Percentiles rank a stretch among this genome's conserved stretches.
Evolutionary conservation across 2,797 vertebrate species (phyloP).

Genomic region (Sebastes nivosus): DNA sequence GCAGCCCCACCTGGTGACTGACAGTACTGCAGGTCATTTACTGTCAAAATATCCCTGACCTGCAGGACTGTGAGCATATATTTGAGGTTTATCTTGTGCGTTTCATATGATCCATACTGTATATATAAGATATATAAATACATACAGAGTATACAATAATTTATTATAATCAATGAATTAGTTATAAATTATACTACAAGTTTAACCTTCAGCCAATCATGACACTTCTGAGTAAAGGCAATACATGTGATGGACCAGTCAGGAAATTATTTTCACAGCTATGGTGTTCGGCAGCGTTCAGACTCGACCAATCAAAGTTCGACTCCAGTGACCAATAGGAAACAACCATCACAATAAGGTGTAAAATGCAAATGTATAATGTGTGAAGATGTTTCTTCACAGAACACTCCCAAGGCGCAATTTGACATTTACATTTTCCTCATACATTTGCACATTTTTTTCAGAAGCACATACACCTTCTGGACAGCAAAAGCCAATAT

Average conservation of each 20-base stretch:
- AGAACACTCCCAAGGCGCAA: background rate
- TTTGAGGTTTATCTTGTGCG: background rate
- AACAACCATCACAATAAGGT: background rate
- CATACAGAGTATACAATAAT: background rate
- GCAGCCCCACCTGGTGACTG: slow-evolving; percentile 56
- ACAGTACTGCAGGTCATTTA: slow-evolving; percentile 34
- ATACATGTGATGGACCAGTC: background rate
- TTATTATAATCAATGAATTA: background rate
- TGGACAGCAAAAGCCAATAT: background rate
- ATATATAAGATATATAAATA: background rate
- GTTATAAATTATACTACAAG: background rate
- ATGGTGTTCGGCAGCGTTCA: background rate
- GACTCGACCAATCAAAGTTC: background rate
- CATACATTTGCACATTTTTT: slow-evolving; percentile 26
- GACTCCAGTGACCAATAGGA: background rate
- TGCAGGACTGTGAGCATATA: background rate
- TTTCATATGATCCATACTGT: background rate
- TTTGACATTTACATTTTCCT: slow-evolving; percentile 16
- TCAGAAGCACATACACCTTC: background rate
- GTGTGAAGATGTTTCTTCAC: slow-evolving; percentile 23
- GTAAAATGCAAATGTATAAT: slow-evolving; percentile 6
- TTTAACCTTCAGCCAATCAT: background rate
- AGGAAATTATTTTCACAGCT: background rate
- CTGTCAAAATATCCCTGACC: background rate
- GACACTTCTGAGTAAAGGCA: background rate